phyloP scores from a whole-genome alignment of 1,140 invertebrate genomes.

The Chlorops oryzae region DNA sequence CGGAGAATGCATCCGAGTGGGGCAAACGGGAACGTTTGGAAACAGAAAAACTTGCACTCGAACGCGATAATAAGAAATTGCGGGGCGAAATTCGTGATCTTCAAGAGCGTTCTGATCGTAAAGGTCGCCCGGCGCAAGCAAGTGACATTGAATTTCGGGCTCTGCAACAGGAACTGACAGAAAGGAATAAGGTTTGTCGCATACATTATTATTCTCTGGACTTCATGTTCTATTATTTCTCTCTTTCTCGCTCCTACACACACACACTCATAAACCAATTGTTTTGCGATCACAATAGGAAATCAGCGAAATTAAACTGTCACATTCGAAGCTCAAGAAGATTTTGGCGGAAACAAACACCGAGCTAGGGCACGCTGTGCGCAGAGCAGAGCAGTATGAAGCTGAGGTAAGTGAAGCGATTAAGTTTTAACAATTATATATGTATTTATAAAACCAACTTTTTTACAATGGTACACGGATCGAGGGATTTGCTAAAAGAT shows the following conservation, averaged over 20 bases:
- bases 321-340: constrained; percentile 72
- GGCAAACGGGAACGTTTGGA: constrained; percentile 82
- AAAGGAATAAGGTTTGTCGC: constrained; percentile 62
- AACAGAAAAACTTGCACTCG: constrained; percentile 78
- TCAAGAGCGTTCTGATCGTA: constrained; percentile 64
- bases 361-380: constrained; percentile 69
- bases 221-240: background rate
- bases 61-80: constrained; percentile 86
- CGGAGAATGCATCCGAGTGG: constrained; percentile 90
- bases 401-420: constrained; percentile 56
- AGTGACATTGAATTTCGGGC: constrained; percentile 64
- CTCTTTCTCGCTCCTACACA: background rate
- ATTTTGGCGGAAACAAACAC: constrained; percentile 69
- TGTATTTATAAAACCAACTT: no score
- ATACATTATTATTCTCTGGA: background rate
- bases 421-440: no score
- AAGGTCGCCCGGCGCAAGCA: constrained; percentile 54
- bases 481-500: no score
- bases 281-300: constrained; percentile 52
- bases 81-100: constrained; percentile 75
- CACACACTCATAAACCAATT: background rate
- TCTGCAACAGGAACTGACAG: constrained; percentile 66
- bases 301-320: constrained; percentile 67
- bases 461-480: no score
- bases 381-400: constrained; percentile 78